Conservation (phyloP, 2,888 invertebrate genomes). For the Eilema sororculum region DNA sequence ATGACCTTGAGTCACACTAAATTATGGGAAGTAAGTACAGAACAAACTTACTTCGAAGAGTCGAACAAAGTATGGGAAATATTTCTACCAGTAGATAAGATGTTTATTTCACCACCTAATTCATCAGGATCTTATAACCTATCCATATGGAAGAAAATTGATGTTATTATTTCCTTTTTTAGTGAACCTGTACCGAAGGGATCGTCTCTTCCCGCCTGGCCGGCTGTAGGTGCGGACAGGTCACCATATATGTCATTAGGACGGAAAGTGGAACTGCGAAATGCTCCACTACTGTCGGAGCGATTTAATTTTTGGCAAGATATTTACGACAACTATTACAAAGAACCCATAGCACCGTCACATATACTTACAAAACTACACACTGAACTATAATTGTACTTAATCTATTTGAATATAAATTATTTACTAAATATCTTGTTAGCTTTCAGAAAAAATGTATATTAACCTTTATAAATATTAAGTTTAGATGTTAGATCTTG, state of each 20-base stretch:
- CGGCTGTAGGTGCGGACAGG: slow-evolving; percentile 33
- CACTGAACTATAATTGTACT: not conserved
- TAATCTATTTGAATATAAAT: not conserved
- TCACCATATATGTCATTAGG: slow-evolving; percentile 49
- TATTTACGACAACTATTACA: slow-evolving; percentile 47
- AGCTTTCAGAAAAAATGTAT: not conserved
- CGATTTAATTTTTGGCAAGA: slow-evolving; percentile 48
- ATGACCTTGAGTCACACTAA: no score
- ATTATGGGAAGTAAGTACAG: no score
- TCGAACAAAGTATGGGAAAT: no score
- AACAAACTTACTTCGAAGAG: no score
- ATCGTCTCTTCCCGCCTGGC: slow-evolving; percentile 46
- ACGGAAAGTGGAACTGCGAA: slow-evolving; percentile 33
- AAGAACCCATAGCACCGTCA: slow-evolving; percentile 16
- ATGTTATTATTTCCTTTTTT: not conserved
- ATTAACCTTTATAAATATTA: not conserved
- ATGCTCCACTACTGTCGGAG: slow-evolving; percentile 28
- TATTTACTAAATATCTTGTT: not conserved
- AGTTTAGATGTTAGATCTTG: not conserved
- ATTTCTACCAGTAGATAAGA: no score
- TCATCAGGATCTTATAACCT: not conserved
- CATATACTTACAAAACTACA: not conserved
- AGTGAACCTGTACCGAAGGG: slow-evolving; percentile 59
- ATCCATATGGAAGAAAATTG: not conserved
- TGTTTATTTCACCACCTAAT: no score